Base-by-base conservation (phyloP, 2,113 vertebrate species). In the Heterochromis multidens region DNA sequence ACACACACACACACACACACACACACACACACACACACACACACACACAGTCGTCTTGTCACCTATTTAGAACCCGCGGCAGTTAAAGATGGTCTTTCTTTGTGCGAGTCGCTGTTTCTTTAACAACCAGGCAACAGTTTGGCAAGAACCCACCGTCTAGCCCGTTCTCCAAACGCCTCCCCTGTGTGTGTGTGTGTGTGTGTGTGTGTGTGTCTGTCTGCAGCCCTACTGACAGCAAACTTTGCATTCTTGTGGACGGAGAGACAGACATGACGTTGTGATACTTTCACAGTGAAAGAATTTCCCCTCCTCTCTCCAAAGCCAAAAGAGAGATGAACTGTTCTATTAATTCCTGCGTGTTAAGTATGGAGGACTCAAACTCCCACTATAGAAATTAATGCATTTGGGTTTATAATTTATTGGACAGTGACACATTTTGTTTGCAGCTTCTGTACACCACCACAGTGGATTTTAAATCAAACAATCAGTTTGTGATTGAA, bases 251-350 rank as follows among this genome's bases (percentile, higher is more conserved):
- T 93, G 94, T 43, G 91, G 93, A 92, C 7, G 29, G 77, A 87
- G 87, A 91, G 70, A 25, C 89, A 92, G 93, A 93, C 92, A 46
- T 92, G 90, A 93, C 91, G 87, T 91, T 93, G 87, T 89, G 88
- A 84, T 84, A 87, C 89, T 91, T 94, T 88, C 81, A 76, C 79
- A 77, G 82, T 74, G 60, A 76, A 90, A 89, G 88, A 91, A 92
- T 93, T 90, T 89, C 85, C 85, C 86, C 60, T 77, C 43, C 59
- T 57, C 63, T 58, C 25, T 25, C 17, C 54, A 21, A 23, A 21
- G 49, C 72, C n/a, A 21, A 37, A 58, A 8, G 10, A 35, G 33
- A 74, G n/a, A 79, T 29, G n/a, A 81, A 54, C 54, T n/a, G 2
- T 74, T 60, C 35, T 74, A 43, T 21, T 5, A 72, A 35, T 59